Conservation (phyloP, 2,113 vertebrate species). For the Cranoglanis bouderius region DNA sequence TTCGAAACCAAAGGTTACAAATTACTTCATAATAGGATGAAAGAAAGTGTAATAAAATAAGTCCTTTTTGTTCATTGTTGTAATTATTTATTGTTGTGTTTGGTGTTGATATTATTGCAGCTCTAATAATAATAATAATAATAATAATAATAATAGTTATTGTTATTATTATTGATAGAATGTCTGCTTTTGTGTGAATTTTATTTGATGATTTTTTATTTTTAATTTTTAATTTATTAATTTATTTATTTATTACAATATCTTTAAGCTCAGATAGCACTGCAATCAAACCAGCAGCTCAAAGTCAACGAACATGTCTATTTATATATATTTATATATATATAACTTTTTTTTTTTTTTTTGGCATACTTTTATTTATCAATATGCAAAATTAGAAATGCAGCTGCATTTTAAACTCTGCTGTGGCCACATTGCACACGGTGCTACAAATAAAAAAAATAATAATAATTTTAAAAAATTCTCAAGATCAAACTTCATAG, state of each 20-base stretch:
- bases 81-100: neutral
- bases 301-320: neutral
- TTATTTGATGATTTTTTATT: no score
- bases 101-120: neutral
- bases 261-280: neutral
- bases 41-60: neutral
- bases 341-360: no score
- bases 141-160: neutral
- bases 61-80: neutral
- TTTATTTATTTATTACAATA: no score
- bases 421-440: no score
- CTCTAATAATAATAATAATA: no score
- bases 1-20: neutral
- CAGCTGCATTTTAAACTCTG: neutral
- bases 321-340: neutral
- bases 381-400: neutral
- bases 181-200: neutral
- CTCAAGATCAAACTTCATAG: neutral
- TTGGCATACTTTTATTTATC: neutral
- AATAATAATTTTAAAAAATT: no score
- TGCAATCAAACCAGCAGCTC: neutral
- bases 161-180: neutral
- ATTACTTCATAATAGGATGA: neutral
- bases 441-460: neutral
- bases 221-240: no score